Conservation (phyloP, 1,140 invertebrate genomes). For the Temnothorax nylanderi region DNA sequence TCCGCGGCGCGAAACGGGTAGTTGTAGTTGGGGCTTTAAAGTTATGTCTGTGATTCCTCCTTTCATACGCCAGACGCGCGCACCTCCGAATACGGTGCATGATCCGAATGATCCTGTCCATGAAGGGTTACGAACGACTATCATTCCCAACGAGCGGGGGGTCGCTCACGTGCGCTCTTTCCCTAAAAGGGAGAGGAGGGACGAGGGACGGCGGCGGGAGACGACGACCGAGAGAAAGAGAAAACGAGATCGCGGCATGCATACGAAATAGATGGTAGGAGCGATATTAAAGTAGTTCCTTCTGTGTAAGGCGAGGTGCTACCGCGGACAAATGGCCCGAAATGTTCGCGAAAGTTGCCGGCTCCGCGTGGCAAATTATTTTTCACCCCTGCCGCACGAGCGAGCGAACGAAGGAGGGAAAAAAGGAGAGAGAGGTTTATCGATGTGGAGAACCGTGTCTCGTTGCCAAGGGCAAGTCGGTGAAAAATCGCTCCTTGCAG, state of each 20-base stretch:
- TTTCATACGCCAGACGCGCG: slow-evolving; percentile 35
- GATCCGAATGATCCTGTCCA: slow-evolving; percentile 60
- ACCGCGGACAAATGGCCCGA: slow-evolving; percentile 61
- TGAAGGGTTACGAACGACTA: slow-evolving; percentile 62
- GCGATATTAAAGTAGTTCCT: slow-evolving; percentile 73
- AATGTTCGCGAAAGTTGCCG: slow-evolving; percentile 52
- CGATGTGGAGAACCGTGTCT: neutral
- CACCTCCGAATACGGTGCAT: slow-evolving; percentile 32
- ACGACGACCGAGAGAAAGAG: slow-evolving; percentile 44
- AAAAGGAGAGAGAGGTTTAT: neutral
- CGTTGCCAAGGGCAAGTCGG: neutral
- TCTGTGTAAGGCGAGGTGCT: slow-evolving; percentile 49
- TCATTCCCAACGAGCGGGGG: slow-evolving; percentile 41
- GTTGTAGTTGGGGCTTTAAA: slow-evolving; percentile 53
- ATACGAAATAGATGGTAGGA: slow-evolving; percentile 69
- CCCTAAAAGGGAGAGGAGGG: neutral
- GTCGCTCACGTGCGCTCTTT: slow-evolving; percentile 45
- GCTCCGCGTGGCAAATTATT: slow-evolving; percentile 60
- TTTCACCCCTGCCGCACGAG: slow-evolving; percentile 42
- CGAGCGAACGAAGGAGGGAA: neutral
- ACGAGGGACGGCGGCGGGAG: too few relatives aligned
- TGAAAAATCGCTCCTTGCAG: slow-evolving; percentile 21
- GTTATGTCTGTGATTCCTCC: slow-evolving; percentile 53
- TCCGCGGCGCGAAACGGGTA: slow-evolving; percentile 32
- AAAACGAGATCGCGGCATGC: slow-evolving; percentile 54